Percentiles rank a stretch among this genome's conserved stretches.
phyloP scores from a whole-genome alignment of 2,113 vertebrate genomes.

The Corvus hawaiiensis region DNA sequence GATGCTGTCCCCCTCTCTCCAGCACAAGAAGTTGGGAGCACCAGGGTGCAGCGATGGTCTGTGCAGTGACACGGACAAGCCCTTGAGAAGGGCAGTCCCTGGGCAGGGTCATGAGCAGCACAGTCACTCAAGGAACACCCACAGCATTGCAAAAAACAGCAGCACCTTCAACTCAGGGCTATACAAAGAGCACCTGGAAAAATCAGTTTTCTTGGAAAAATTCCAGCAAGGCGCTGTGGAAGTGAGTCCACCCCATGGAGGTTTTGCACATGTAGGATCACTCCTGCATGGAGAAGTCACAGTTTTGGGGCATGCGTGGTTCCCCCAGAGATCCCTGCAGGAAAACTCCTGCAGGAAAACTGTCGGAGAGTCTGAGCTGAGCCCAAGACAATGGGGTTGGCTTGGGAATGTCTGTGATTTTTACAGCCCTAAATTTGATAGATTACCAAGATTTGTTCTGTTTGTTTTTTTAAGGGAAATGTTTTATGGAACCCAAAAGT shows the following conservation, averaged over 20 bases:
- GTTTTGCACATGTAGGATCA: neutral
- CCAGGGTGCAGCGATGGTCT: neutral
- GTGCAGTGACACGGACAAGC: accelerated
- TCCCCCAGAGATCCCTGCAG: neutral
- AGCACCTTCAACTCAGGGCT: neutral
- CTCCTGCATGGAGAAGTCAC: neutral
- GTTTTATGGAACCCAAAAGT: slow-evolving; percentile 57
- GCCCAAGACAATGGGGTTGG: slow-evolving; percentile 10
- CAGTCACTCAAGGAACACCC: neutral
- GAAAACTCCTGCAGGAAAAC: neutral
- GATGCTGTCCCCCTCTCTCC: neutral
- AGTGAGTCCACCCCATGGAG: neutral
- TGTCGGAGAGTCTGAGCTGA: neutral
- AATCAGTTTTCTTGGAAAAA: neutral
- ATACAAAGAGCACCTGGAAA: neutral
- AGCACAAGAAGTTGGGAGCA: neutral
- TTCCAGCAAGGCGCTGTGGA: neutral
- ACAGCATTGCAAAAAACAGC: neutral
- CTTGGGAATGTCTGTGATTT: slow-evolving; percentile 30
- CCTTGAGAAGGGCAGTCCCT: neutral
- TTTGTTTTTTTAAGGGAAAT: slow-evolving; percentile 36
- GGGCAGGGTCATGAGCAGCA: neutral
- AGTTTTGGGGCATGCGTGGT: neutral
- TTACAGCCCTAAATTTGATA: slow-evolving; percentile 27
- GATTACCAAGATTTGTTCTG: slow-evolving; percentile 47